These are phyloP conservation scores for Cotesia congregata DNA, from an alignment of 2,888 invertebrate genomes.

Conservation along the genomic window DNA sequence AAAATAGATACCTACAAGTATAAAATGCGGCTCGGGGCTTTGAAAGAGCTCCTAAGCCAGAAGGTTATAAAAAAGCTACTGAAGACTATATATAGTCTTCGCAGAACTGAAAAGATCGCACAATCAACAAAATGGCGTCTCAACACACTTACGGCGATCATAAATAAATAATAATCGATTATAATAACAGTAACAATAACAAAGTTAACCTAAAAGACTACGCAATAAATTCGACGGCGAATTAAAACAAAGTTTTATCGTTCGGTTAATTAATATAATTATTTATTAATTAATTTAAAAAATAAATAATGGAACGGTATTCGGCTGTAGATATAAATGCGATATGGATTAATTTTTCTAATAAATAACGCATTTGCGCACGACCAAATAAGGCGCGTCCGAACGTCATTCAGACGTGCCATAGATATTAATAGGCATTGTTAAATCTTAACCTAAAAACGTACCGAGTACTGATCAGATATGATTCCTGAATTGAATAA, in stretches of 20 bases:
- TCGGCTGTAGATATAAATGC: constrained; percentile 3
- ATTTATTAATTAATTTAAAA: background rate
- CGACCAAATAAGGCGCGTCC: constrained; percentile 64
- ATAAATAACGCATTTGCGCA: constrained; percentile 55
- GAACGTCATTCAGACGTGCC: constrained; percentile 58
- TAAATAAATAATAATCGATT: constrained; percentile 12
- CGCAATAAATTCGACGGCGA: constrained; percentile 26
- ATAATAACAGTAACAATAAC: background rate
- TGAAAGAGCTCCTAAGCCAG: constrained; percentile 11
- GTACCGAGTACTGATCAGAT: background rate
- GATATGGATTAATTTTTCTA: constrained; percentile 6
- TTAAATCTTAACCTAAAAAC: background rate
- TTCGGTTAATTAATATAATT: constrained; percentile 12
- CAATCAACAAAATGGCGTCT: background rate
- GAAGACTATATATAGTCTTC: background rate
- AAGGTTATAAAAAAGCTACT: constrained; percentile 42
- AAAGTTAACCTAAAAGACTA: constrained; percentile 1
- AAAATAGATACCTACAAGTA: constrained; percentile 19
- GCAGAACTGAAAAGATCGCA: background rate
- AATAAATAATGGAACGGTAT: background rate
- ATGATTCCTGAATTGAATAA: background rate
- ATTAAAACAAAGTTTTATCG: constrained; percentile 1
- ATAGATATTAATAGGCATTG: constrained; percentile 51
- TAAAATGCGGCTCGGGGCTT: constrained; percentile 29
- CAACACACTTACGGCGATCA: constrained; percentile 11